These are phyloP conservation scores for Diadumene lineata DNA, from an alignment of 92 coral and sea anemone species.

Conservation along the genomic window DNA sequence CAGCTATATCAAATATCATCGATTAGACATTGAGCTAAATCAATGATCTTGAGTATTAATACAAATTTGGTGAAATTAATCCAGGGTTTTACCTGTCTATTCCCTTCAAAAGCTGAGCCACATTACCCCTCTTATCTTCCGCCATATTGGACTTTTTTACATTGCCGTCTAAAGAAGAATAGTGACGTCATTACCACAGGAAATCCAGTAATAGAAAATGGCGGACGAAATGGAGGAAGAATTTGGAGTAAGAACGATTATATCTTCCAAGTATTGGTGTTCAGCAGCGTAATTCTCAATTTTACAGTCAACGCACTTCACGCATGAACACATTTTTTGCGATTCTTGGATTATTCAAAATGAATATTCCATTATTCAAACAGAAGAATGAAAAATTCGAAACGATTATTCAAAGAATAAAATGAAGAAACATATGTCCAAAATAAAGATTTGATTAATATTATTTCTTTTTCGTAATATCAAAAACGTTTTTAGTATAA, in stretches of 20 bases:
- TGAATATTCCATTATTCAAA: no score
- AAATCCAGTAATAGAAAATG: neutral
- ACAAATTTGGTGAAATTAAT: neutral
- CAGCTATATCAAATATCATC: neutral
- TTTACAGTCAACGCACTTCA: no score
- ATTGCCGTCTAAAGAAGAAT: constrained; percentile 8
- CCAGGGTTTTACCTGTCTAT: constrained; percentile 74
- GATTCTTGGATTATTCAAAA: no score
- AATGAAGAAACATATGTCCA: no score
- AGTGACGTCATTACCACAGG: constrained; percentile 33
- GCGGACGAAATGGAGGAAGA: neutral
- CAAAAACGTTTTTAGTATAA: no score
- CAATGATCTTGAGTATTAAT: neutral
- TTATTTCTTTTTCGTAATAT: no score
- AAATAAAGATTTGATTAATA: no score
- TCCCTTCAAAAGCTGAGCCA: constrained; percentile 80
- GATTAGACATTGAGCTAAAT: neutral
- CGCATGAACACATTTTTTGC: no score
- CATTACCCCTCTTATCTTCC: constrained; percentile 77
- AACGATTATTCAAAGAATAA: no score
- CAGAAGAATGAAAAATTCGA: no score
- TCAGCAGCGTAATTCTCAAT: no score
- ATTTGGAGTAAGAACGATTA: neutral
- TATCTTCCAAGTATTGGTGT: neutral
- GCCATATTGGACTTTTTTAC: constrained; percentile 75